phyloP scores from a whole-genome alignment of 2,888 invertebrate species.

The Epistrophella euchroma region DNA sequence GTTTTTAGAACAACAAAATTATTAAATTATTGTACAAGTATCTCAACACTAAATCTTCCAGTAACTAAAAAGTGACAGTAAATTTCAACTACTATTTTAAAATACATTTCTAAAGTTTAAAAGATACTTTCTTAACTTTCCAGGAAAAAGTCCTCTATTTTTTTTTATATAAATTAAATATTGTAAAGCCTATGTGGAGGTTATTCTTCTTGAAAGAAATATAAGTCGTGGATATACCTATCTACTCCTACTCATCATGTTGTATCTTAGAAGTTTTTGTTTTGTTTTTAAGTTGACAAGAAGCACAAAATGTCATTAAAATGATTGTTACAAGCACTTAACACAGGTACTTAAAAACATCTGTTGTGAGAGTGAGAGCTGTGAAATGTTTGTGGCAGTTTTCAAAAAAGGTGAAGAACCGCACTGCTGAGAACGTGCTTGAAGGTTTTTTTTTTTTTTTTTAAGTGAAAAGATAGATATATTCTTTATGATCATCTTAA shows the following conservation, averaged over 20 bases:
- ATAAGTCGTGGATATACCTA: not conserved
- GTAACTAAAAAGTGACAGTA: not conserved
- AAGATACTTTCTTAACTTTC: slow-evolving; percentile 22
- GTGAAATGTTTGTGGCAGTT: slow-evolving; percentile 58
- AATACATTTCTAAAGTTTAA: not conserved
- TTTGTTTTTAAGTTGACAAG: slow-evolving; percentile 24
- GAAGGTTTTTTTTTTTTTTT: not conserved
- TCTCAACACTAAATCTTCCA: not conserved
- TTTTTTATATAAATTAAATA: slow-evolving; percentile 31
- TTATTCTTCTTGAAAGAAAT: slow-evolving; percentile 13
- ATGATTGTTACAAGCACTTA: slow-evolving; percentile 69
- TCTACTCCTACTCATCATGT: not conserved
- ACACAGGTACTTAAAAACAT: slow-evolving; percentile 68
- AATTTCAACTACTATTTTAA: not conserved
- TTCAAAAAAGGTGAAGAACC: slow-evolving; percentile 24
- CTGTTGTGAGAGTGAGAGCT: slow-evolving; percentile 37
- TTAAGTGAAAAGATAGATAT: not conserved
- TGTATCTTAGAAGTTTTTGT: slow-evolving; percentile 21
- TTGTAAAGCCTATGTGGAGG: slow-evolving; percentile 34
- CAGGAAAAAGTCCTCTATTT: slow-evolving; percentile 13
- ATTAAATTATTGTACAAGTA: not conserved
- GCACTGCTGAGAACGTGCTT: not conserved
- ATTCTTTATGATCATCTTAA: not conserved
- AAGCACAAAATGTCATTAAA: slow-evolving; percentile 56
- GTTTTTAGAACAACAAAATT: not conserved